Base-by-base conservation (phyloP, 2,113 vertebrate genomes). In the Sceloporus undulatus region DNA sequence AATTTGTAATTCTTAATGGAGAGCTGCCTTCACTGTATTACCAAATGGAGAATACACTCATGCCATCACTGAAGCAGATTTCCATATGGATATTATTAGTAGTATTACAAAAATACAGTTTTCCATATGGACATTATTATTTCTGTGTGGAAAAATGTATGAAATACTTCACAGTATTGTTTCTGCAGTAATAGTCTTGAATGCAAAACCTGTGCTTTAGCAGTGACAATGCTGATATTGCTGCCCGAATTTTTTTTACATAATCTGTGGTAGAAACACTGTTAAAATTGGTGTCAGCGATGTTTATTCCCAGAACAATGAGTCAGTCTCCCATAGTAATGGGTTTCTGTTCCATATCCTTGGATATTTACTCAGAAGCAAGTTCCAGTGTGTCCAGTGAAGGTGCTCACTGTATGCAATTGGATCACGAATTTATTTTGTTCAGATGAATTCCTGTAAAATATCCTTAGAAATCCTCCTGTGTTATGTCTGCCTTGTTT, bases 191-290 rank as follows among this genome's bases (percentile, higher is more conserved):
- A 85, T 3, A 1, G 68, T 68, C 7, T 23, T 8, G 66, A 85
- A 59, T 77, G 2, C 0, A 92, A 68, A 87, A 71, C 77, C 87
- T 85, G 48, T n/a, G 77, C 80, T 87, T 3, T 48, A 79, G 1
- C 77, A 27, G 29, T 16, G 54, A 73, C 90, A 0, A 1, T 16
- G 54, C 25, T 79, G 88, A 4, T 8, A 13, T 1, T 84, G 29
- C 0, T 34, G 8, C 59, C 75, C 56, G 82, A 52, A 56, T 29
- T 78, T 77, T 42, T 16, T 11, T 62, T 62, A 14, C 59, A 21
- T 79, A 70, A 86, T 68, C 19, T 78, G 75, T 68, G 40, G 19
- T 79, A 21, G 42, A 52, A 79, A 29, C 42, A 83, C 18, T 48
- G 66, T 9, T 42, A 18, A 83, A 70, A 48, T 25, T 70, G 25